Evolutionary conservation across 2,888 invertebrate species (phyloP).

Genomic region (Habroteleia sp.): DNA sequence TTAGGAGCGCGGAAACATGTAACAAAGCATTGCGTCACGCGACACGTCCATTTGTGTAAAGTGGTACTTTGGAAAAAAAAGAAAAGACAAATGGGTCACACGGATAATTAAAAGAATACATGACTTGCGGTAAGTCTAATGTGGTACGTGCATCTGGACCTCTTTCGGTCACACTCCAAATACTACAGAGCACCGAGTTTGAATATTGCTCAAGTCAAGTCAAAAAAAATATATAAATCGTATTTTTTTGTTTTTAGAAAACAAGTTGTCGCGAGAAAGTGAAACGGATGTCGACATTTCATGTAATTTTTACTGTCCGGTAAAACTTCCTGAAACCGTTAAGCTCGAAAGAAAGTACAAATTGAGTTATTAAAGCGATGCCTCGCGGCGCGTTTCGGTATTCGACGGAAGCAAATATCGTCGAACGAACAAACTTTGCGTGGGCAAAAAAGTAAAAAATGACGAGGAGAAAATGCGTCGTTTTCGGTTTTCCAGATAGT

Average conservation of each 20-base stretch:
- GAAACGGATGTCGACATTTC: constrained; percentile 28
- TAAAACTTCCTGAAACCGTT: constrained; percentile 19
- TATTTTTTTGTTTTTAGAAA: neutral
- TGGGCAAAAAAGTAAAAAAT: constrained; percentile 22
- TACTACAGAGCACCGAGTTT: constrained; percentile 67
- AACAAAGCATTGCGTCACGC: constrained; percentile 18
- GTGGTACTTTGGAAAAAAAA: constrained; percentile 39
- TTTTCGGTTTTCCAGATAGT: constrained; percentile 21
- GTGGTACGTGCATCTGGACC: constrained; percentile 60
- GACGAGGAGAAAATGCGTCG: constrained; percentile 29
- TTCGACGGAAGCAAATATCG: constrained; percentile 7
- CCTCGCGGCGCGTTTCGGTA: neutral
- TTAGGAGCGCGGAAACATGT: constrained; percentile 6
- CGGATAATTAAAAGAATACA: constrained; percentile 73
- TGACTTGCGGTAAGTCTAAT: constrained; percentile 68
- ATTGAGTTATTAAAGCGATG: constrained; percentile 7
- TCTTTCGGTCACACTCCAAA: constrained; percentile 76
- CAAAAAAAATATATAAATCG: constrained; percentile 7
- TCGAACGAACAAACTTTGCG: constrained; percentile 8
- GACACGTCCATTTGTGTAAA: constrained; percentile 35
- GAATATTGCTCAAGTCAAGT: constrained; percentile 19
- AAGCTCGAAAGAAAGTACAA: constrained; percentile 27
- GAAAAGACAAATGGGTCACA: constrained; percentile 48
- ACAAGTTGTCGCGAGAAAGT: constrained; percentile 27
- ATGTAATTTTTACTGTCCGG: constrained; percentile 28